A percentile compares a stretch with the other conserved stretches of the same genome.
Evolutionary conservation across 1,140 invertebrate genomes (phyloP).

Genomic region (Eciton burchellii): DNA sequence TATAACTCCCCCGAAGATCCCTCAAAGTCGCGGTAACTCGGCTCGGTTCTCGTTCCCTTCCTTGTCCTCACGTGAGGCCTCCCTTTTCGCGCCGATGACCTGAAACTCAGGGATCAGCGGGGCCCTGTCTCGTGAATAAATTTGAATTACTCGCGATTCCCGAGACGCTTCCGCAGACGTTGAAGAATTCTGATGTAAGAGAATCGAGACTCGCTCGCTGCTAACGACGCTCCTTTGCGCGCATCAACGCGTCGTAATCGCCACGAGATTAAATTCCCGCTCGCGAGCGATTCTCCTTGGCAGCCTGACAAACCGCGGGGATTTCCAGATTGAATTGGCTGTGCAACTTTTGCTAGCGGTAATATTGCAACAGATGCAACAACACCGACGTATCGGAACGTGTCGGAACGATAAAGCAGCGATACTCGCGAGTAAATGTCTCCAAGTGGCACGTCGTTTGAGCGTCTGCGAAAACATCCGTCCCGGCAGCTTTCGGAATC

Average conservation of each 20-base stretch:
- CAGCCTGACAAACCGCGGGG: neutral
- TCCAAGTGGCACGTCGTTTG: neutral
- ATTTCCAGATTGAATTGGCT: conserved; percentile 7
- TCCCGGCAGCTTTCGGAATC: conserved; percentile 12
- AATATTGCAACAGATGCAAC: neutral
- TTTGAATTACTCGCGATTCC: conserved; percentile 19
- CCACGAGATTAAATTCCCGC: conserved; percentile 17
- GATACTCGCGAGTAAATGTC: conserved; percentile 11
- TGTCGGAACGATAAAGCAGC: neutral
- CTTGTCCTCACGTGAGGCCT: neutral
- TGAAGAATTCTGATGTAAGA: neutral
- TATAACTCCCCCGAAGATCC: conserved; percentile 42
- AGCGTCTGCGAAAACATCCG: conserved; percentile 26
- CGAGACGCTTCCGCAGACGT: neutral
- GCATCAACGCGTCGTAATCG: neutral
- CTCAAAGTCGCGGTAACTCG: conserved; percentile 55
- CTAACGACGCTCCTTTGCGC: neutral
- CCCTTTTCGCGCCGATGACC: neutral
- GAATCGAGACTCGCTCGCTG: neutral
- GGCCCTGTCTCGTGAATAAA: conserved; percentile 48
- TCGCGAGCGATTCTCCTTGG: conserved; percentile 11
- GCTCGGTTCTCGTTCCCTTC: neutral
- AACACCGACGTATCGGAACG: conserved; percentile 1
- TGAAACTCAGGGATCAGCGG: neutral
- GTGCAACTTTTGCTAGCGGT: neutral